A percentile compares a stretch with the other conserved stretches of the same genome.
These are phyloP conservation scores for Glomeris maerens DNA, from an alignment of 1,140 invertebrate species.

Conservation along the genomic window DNA sequence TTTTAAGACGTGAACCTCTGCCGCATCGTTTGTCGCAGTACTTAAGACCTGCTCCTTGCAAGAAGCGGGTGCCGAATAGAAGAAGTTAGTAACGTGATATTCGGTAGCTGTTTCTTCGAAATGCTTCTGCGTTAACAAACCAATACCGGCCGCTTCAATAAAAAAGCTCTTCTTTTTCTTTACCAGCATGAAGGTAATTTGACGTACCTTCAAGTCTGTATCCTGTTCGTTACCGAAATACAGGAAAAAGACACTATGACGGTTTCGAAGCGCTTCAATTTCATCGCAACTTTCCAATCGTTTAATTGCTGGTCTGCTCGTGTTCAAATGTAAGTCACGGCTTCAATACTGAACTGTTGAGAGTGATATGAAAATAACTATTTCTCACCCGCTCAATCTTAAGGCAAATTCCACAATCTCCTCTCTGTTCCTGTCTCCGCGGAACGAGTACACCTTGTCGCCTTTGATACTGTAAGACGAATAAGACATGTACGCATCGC, in stretches of 20 bases:
- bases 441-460: constrained; percentile 59
- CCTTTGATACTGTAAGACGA: constrained; percentile 61
- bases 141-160: no score
- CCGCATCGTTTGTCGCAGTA: no score
- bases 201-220: no score
- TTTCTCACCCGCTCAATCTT: constrained; percentile 55
- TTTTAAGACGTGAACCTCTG: no score
- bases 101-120: no score
- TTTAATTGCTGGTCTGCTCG: constrained; percentile 52
- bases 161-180: no score
- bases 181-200: no score
- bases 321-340: background rate
- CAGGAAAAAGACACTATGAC: constrained; percentile 70
- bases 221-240: no score
- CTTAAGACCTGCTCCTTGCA: no score
- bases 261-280: constrained; percentile 53
- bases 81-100: no score
- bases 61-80: background rate
- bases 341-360: constrained; percentile 19
- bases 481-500: constrained; percentile 1
- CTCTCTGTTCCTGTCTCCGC: constrained; percentile 77
- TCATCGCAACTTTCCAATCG: constrained; percentile 59
- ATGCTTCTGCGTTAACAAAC: no score
- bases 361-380: background rate
- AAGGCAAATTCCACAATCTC: constrained; percentile 87